Evolutionary conservation across 2,797 vertebrate species (phyloP), one percentile per base, ranked within the genome.

Genomic region (Sebastes taczanowskii): DNA sequence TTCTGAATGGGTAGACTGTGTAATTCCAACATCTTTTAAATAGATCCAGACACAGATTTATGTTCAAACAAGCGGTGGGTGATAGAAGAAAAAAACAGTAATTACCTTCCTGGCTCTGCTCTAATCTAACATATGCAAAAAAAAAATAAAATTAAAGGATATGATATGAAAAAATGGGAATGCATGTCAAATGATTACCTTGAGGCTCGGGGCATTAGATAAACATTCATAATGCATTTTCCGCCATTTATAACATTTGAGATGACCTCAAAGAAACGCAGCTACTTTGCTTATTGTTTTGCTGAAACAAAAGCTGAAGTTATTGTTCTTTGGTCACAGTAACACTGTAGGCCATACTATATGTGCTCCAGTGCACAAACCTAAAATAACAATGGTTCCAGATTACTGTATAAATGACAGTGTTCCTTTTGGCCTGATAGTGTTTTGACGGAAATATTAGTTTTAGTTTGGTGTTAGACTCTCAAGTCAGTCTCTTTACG

Each of bases 221-320:
- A 60, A 74, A 67, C 53, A 77, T 76, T 75, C 34, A 69, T 73
- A 64, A 81, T 69, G 35, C 27, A 53, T 66, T 56, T 30, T 71
- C 22, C 20, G 4, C 35, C 27, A 11, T 60, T 63, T 71, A 38
- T 25, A 76, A 38, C 23, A 61, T 77, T 29, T 64, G 55, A 68
- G 65, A 77, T 80, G 52, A 83, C 60, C 68, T 78, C 13, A 55
- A 29, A 35, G 60, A 71, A 71, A 80, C 20, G 9, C 65, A 34
- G 49, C 60, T 64, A 29, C 29, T 83, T 80, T 80, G 13, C 76
- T 80, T 76, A 61, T 84, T 84, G 59, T 87, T 82, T 71, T 77
- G 66, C 63, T 66, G n/a, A 73, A 75, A 73, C 23, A 58, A 58
- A 75, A 80, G n/a, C 56, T 42, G 53, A 72, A 55, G 14, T 83